These are phyloP conservation scores for Isotomurus palustris DNA, from an alignment of 2,888 invertebrate species.

Conservation along the genomic window DNA sequence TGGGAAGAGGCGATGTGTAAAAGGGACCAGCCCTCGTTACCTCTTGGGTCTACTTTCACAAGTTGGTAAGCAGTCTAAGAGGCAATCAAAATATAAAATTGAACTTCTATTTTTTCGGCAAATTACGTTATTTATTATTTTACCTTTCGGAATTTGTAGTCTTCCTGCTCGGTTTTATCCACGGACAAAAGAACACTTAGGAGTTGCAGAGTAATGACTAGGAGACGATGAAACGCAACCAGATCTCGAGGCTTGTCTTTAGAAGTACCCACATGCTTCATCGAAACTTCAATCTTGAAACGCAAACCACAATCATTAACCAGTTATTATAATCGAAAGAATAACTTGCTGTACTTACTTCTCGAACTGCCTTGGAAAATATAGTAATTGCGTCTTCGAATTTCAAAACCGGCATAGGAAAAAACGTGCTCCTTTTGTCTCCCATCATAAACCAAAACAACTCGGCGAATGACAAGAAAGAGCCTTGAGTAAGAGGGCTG, in stretches of 20 bases:
- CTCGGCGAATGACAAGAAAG: constrained; percentile 89
- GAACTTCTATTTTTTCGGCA: not conserved
- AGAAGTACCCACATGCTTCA: constrained; percentile 36
- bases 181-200: constrained; percentile 42
- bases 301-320: not conserved
- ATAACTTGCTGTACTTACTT: constrained; percentile 48
- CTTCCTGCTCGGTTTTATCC: constrained; percentile 40
- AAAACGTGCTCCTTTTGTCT: constrained; percentile 54
- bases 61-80: constrained; percentile 45
- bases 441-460: constrained; percentile 91
- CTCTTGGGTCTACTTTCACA: constrained; percentile 40
- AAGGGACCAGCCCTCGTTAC: constrained; percentile 40
- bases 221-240: constrained; percentile 73
- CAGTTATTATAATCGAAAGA: not conserved
- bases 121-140: not conserved
- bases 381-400: constrained; percentile 78
- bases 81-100: not conserved
- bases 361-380: constrained; percentile 68
- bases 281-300: constrained; percentile 41
- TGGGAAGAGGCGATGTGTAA: constrained; percentile 45
- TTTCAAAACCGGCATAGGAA: constrained; percentile 67
- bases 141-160: constrained; percentile 46
- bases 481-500: constrained; percentile 91
- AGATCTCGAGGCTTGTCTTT: constrained; percentile 59
- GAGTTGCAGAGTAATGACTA: constrained; percentile 64